Base-by-base conservation (phyloP, 2,888 invertebrate genomes). In the Lycaena phlaeas region DNA sequence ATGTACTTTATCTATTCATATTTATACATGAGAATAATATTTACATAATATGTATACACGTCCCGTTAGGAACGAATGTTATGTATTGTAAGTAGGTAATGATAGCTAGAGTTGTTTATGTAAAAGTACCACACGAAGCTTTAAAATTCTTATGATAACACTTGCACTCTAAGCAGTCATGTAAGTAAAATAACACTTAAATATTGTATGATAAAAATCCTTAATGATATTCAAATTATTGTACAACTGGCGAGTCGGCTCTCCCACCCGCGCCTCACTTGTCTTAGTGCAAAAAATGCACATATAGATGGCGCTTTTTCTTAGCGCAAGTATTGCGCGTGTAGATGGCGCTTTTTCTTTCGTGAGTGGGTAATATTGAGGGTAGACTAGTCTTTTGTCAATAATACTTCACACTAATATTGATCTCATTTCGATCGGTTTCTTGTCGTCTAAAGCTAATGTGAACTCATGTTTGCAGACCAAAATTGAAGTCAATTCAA, bases 101-200 rank as follows among this genome's bases (percentile, higher is more conserved):
- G 61, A 72, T 77, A 79, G 78, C 64, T 79, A 81, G 81, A 73
- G 57, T 68, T 64, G 76, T 76, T 60, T 75, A 77, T 74, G 61
- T 70, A 68, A 75, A 68, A 57, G 72, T 84, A 82, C 81, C 84
- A 84, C 84, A 77, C 71, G 71, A 82, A 84, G 84, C 84, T 84
- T 84, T 84, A 84, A 84, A 82, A 76, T 78, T 82, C 84, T 84
- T 84, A 84, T 84, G 84, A 84, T 71, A 75, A 78, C 81, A 78
- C 77, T 78, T 71, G 81, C 84, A 84, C 84, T 71, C 59, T 79
- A 75, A 72, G 74, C 79, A 73, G 71, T 70, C 62, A 64, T 67
- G 60, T 75, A 74, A 69, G 68, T 69, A 59, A 69, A 58, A 45
- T 52, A 55, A 68, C 62, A 68, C 73, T 55, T 68, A 54, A n/a